Conservation (phyloP, 1,140 invertebrate genomes). For the Antheraea mylitta region DNA sequence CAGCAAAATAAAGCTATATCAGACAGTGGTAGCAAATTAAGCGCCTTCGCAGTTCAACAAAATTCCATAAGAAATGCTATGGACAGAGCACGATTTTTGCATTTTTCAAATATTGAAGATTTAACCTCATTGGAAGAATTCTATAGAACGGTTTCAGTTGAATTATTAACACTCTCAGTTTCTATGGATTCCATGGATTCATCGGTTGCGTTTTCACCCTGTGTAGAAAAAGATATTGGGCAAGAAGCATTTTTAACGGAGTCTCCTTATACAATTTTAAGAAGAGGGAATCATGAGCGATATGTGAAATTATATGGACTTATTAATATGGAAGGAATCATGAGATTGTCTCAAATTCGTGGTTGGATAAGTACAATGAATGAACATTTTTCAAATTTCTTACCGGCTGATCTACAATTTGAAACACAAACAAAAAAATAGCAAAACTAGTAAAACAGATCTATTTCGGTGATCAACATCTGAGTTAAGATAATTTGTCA, state of each 20-base stretch:
- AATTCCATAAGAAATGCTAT: slow-evolving; percentile 39
- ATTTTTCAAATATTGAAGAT: slow-evolving; percentile 27
- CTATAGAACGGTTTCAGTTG: slow-evolving; percentile 27
- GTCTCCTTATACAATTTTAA: slow-evolving; percentile 38
- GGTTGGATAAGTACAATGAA: slow-evolving; percentile 40
- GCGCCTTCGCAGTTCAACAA: slow-evolving; percentile 30
- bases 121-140: slow-evolving; percentile 38
- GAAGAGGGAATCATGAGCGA: background rate
- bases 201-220: slow-evolving; percentile 32
- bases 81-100: slow-evolving; percentile 26
- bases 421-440: slow-evolving; percentile 32
- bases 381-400: slow-evolving; percentile 46
- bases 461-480: slow-evolving; percentile 41
- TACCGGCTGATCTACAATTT: slow-evolving; percentile 51
- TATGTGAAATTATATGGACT: no score
- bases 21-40: slow-evolving; percentile 42
- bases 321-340: no score
- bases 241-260: slow-evolving; percentile 38
- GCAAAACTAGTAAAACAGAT: slow-evolving; percentile 36
- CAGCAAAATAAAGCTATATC: slow-evolving; percentile 41
- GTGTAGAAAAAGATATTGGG: slow-evolving; percentile 35
- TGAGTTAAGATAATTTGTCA: slow-evolving; percentile 34
- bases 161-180: slow-evolving; percentile 17
- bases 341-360: no score
- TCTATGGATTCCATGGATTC: slow-evolving; percentile 24